A percentile compares a stretch with the other conserved stretches of the same genome.
Evolutionary conservation across 2,888 invertebrate species (phyloP).

Genomic region (Serrognathus titanus): DNA sequence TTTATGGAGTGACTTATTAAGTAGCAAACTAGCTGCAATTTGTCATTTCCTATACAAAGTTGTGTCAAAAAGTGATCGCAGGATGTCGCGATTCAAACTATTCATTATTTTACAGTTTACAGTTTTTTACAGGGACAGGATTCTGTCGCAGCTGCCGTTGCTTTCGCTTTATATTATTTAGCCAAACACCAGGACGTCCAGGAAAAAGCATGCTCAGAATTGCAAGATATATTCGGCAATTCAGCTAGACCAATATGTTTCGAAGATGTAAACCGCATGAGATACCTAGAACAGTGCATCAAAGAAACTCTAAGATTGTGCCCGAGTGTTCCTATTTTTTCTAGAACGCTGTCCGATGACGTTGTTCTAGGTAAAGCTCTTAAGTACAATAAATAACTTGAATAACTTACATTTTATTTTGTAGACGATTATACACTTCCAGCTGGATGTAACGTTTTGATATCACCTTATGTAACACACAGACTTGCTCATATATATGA

Average conservation of each 20-base stretch:
- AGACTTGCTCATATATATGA: slow-evolving; percentile 60
- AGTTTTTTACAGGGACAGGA: slow-evolving; percentile 54
- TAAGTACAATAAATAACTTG: not conserved
- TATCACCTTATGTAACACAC: slow-evolving; percentile 51
- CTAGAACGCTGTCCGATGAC: slow-evolving; percentile 56
- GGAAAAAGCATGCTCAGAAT: slow-evolving; percentile 50
- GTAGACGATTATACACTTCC: slow-evolving; percentile 16
- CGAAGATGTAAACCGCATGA: slow-evolving; percentile 61
- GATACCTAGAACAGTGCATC: slow-evolving; percentile 66
- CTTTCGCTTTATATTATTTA: slow-evolving; percentile 55
- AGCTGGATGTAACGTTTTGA: slow-evolving; percentile 16
- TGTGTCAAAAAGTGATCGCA: no score
- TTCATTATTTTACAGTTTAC: no score
- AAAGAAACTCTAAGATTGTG: slow-evolving; percentile 65
- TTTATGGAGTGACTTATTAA: no score
- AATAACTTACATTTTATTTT: slow-evolving; percentile 37
- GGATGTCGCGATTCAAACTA: no score
- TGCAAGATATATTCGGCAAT: slow-evolving; percentile 50
- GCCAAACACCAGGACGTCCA: slow-evolving; percentile 55
- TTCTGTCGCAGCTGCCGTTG: slow-evolving; percentile 57
- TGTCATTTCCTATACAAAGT: no score
- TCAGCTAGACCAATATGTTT: slow-evolving; percentile 51
- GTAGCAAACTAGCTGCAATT: no score
- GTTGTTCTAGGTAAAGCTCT: slow-evolving; percentile 54
- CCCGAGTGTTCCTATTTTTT: slow-evolving; percentile 66